Conservation (phyloP, 1,140 invertebrate species). For the Drosophila tsacasi region DNA sequence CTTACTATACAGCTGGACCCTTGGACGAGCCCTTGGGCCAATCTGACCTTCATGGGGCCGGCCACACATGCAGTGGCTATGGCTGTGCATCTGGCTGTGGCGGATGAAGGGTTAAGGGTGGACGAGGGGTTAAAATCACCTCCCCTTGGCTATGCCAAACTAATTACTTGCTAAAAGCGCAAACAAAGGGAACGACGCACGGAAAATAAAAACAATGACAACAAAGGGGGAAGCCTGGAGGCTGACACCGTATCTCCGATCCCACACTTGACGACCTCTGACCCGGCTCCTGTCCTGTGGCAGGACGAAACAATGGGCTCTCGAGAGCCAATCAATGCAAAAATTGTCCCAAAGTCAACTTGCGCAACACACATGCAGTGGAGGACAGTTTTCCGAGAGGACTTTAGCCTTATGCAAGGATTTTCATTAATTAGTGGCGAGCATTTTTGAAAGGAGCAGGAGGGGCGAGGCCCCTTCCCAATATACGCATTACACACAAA, state of each 20-base stretch:
- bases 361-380: conserved; percentile 16
- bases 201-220: conserved; percentile 45
- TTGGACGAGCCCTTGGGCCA: background rate
- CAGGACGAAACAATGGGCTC: conserved; percentile 52
- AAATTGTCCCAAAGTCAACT: conserved; percentile 40
- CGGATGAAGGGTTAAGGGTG: background rate
- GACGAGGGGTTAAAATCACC: background rate
- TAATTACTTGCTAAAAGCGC: conserved; percentile 75
- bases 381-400: background rate
- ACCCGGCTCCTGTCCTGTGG: background rate
- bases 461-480: background rate
- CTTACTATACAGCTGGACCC: background rate
- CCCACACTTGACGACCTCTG: conserved; percentile 23
- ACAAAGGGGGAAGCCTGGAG: conserved; percentile 13
- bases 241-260: conserved; percentile 27
- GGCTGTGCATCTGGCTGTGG: background rate
- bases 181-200: conserved; percentile 51
- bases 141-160: conserved; percentile 44
- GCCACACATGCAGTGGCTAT: background rate
- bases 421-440: conserved; percentile 33
- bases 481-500: background rate
- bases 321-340: conserved; percentile 72
- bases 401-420: conserved; percentile 21
- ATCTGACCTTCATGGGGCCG: conserved; percentile 19
- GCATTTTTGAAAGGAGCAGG: background rate